Evolutionary conservation across 1,140 invertebrate genomes (phyloP), one percentile per base, ranked within the genome.

Genomic region (Probaryconus sp.): DNA sequence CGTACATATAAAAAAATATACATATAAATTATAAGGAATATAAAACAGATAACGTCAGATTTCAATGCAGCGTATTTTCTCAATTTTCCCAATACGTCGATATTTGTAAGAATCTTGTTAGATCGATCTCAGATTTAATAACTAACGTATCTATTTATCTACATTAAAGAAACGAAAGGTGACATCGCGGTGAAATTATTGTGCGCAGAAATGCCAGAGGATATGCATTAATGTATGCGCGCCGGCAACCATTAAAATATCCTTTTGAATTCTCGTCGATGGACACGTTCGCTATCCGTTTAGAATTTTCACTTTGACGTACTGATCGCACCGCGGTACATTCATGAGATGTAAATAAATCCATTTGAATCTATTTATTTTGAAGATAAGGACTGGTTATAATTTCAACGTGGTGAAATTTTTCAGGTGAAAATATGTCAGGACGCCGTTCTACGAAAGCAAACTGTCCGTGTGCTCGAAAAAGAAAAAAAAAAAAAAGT

Each of bases 341-440:
- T 35, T 64, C 38, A 17, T 51, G 26, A 31, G 28, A 51, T 43
- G 38, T 64, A 63, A 50, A 38, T 50, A 63, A 63, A 63, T 50
- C 24, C 16, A 48, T 38, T 48, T 30, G 21, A 61, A 48, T 45
- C 24, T 48, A 48, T 61, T 45, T 55, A 55, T 26, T 45, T 31
- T n/a, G 17, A 13, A 58, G 53, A 58, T 58, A 58, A 58, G 53
- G 30, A 45, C 28, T 45, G 53, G 40, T 58, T 58, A 58, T 58
- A 58, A 58, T 58, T 58, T 58, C 53, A 58, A 37, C 30, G 17
- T 24, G 11, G 53, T 35, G 53, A 58, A 45, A 58, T 58, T 58
- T 58, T 58, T 58, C 6, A 35, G 45, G 38, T 35, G 53, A 45
- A 58, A 58, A 58, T 58, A 24, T 37, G 30, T 20, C 26, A 11